Evolutionary conservation across 2,797 vertebrate species (phyloP), one percentile per base, ranked within the genome.

Genomic region (Lerista edwardsae): DNA sequence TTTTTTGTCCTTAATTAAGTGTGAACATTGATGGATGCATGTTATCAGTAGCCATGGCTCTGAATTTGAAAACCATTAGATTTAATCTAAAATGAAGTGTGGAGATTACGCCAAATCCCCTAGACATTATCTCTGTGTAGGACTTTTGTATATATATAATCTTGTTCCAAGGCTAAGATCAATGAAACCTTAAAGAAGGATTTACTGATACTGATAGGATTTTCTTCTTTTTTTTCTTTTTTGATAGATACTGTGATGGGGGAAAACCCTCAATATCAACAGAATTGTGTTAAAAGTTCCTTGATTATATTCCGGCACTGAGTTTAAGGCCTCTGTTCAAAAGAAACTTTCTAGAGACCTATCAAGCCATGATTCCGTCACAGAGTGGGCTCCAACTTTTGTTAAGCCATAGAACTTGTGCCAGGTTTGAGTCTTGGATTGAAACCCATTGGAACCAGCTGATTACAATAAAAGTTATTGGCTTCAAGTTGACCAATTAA

Each of bases 11-110:
- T 95, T 95, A 95, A 96, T 96, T 95, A 96, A 92, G 88, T 81
- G 41, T 84, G 75, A 94, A 92, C 89, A 86, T 74, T 88, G 87
- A 90, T 93, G 91, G 90, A 88, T 86, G 84, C 91, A 84, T 77
- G 84, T 90, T 95, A 94, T 94, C 93, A 93, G 75, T 72, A 84
- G 84, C 91, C 90, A 83, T 90, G 90, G 80, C 82, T 80, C 65
- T 84, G 85, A 94, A 82, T 88, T 84, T 93, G 89, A 93, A 94
- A 95, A 94, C 90, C 84, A 88, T 84, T 88, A 95, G 95, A 95
- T 97, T 82, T 95, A 95, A 96, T 97, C 96, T 96, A 86, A 96
- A 96, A 96, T 94, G 92, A 95, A 95, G 87, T 94, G 91, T 90
- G 93, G 87, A 95, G 95, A 96, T 96, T 95, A 96, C 88, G 86